Evolutionary conservation across 2,888 invertebrate species (phyloP), one percentile per base, ranked within the genome.

Genomic region (Aphidoletes aphidimyza): DNA sequence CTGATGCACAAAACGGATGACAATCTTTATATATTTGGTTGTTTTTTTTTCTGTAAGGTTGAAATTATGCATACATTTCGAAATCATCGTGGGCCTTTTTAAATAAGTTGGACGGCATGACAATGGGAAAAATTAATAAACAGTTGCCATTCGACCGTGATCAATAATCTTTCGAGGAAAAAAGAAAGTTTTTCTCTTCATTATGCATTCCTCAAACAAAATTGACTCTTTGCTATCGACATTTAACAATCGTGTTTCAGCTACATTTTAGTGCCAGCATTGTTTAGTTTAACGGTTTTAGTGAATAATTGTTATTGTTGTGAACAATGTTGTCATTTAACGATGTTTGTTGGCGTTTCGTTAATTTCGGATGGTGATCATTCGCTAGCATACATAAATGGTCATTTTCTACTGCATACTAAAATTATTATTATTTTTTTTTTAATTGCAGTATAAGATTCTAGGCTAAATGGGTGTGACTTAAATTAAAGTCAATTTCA

Each of bases 91-190:
- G 36, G 37, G 22, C 6, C n/a, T 81, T 6, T n/a, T 5, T 37
- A 81, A 81, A 81, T 37, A 81, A 37, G 37, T 37, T 37, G 37
- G 37, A 36, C 36, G 5, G 19, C 22, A 81, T 81, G n/a, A 81
- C 81, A 81, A 81, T 81, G 81, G 37, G 37, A 37, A 37, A n/a
- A 37, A 81, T 37, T 81, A 81, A 81, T 81, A 37, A 81, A 81
- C 37, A 37, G 81, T 37, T 81, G 81, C 37, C 81, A 81, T 81
- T 81, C n/a, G 37, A 81, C 37, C 81, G 81, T 81, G 81, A 81
- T 81, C 36, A 81, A 19, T 36, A 37, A 69, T 30, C 81, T 81
- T 37, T 81, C 11, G 81, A 37, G 11, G 9, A 81, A n/a, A n/a
- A n/a, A n/a, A 22, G 39, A 22, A 81, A 81, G 22, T 9, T n/a